These are phyloP conservation scores for Hyperopisus bebe DNA, from an alignment of 2,113 vertebrate genomes.

Conservation along the genomic window DNA sequence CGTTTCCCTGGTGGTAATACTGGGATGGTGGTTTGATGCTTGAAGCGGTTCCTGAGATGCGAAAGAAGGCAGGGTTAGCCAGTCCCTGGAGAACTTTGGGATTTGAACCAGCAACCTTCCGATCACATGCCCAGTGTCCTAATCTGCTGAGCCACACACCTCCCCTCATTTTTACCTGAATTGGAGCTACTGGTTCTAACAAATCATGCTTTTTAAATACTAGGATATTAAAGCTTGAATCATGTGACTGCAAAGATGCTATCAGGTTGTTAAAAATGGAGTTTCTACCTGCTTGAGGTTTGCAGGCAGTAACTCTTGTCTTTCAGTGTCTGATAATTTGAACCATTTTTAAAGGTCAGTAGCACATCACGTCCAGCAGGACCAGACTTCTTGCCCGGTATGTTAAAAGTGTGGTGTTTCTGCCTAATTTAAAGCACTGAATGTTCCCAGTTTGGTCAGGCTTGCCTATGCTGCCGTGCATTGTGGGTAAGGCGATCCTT, in stretches of 20 bases:
- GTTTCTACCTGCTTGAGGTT: background rate
- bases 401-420: background rate
- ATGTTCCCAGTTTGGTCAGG: background rate
- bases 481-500: slow-evolving; percentile 1
- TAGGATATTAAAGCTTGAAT: background rate
- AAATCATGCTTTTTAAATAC: background rate
- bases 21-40: background rate
- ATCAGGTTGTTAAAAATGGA: background rate
- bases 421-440: background rate
- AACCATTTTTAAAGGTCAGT: background rate
- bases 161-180: background rate
- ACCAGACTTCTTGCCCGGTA: background rate
- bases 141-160: background rate
- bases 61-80: background rate
- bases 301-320: background rate
- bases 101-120: background rate
- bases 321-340: background rate
- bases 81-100: background rate
- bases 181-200: background rate
- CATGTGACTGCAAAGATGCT: background rate
- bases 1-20: background rate
- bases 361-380: background rate
- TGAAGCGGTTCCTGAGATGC: background rate
- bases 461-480: background rate
- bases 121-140: background rate